Evolutionary conservation across 2,113 vertebrate genomes (phyloP).

Genomic region (Lynx canadensis): DNA sequence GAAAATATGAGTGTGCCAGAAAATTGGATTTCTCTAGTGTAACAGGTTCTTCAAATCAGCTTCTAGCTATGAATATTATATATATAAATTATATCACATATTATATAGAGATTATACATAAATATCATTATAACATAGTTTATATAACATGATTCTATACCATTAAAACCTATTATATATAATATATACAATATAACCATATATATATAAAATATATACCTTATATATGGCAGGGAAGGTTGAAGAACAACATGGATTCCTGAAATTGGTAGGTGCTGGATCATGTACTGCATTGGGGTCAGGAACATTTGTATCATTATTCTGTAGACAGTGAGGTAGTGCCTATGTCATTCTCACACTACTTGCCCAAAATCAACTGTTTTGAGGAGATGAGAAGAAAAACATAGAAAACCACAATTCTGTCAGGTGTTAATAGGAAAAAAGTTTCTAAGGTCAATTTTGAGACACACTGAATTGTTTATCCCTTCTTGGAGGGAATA

Average conservation of each 20-base stretch:
- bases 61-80: background rate
- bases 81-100: background rate
- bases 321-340: background rate
- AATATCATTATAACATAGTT: background rate
- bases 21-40: background rate
- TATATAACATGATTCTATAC: background rate
- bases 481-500: background rate
- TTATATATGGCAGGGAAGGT: background rate
- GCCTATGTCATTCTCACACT: background rate
- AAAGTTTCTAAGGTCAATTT: background rate
- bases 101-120: background rate
- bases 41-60: background rate
- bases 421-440: background rate
- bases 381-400: background rate
- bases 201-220: background rate
- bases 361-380: background rate
- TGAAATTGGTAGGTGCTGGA: background rate
- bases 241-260: background rate
- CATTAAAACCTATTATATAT: background rate
- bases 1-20: background rate
- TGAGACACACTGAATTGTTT: slow-evolving; percentile 19
- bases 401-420: background rate
- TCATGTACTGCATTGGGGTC: background rate
- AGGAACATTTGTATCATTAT: background rate
- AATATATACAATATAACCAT: background rate